Conservation (phyloP, 2,113 vertebrate genomes). For the Xenopus tropicalis region UCB_Xtro_10.0 CM004450.2:46938501-46939000, state of each 20-base stretch:
- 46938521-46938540: too few species aligned
- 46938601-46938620: too few species aligned
- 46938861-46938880: slow-evolving; percentile 9
- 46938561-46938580: too few species aligned
- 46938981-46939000: slow-evolving; percentile 3
- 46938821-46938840: slow-evolving; percentile 18
- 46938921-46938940: not conserved
- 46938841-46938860: slow-evolving; percentile 27
- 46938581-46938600: too few species aligned
- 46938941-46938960: slow-evolving; percentile 13
- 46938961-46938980: slow-evolving; percentile 6
- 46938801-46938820: slow-evolving; percentile 18
- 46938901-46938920: slow-evolving; percentile 9
- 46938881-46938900: slow-evolving; percentile 5
- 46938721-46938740: slow-evolving; percentile 17
- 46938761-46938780: slow-evolving; percentile 37
- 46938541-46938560: too few species aligned
- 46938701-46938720: slow-evolving; percentile 17
- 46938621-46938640: too few species aligned
- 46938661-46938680: too few species aligned
- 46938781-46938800: slow-evolving; percentile 10
- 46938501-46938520: too few species aligned
- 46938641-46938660: too few species aligned
- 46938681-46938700: too few species aligned
- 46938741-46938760: slow-evolving; percentile 34